A percentile compares a stretch with the other conserved stretches of the same genome.
These are phyloP conservation scores for Picus viridis DNA, from an alignment of 2,797 vertebrate species.

Conservation along the genomic window DNA sequence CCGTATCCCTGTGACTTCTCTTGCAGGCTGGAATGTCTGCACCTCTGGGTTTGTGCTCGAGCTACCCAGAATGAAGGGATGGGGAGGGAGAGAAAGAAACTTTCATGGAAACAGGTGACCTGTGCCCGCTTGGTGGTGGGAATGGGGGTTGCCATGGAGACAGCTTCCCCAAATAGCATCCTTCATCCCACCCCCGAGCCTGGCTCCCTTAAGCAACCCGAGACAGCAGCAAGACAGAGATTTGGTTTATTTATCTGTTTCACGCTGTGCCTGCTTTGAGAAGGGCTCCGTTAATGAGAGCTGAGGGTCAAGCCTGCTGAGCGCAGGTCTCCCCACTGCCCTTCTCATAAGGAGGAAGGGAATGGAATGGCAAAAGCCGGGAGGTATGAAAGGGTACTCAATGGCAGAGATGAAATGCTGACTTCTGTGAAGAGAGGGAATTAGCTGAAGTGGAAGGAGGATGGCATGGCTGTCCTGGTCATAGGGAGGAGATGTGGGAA, in stretches of 20 bases:
- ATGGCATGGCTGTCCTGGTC: not conserved
- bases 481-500: not conserved
- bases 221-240: constrained; percentile 59
- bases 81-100: constrained; percentile 4
- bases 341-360: not conserved
- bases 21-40: not conserved
- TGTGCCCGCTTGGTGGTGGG: constrained; percentile 61
- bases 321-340: not conserved
- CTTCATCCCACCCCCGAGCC: constrained; percentile 55
- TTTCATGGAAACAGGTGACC: constrained; percentile 70
- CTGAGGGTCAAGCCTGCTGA: not conserved
- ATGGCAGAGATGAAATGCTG: not conserved
- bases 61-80: not conserved
- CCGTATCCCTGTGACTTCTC: not conserved
- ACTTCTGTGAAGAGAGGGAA: not conserved
- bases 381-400: not conserved
- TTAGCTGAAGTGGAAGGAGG: not conserved
- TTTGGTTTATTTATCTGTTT: constrained; percentile 61
- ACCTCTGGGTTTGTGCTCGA: not conserved
- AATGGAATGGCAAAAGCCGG: not conserved
- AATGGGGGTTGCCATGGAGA: constrained; percentile 72
- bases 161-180: constrained; percentile 73
- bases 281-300: constrained; percentile 33
- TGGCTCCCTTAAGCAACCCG: constrained; percentile 62
- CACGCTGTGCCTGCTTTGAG: not conserved